A percentile compares a stretch with the other conserved stretches of the same genome.
phyloP scores from a whole-genome alignment of 2,797 vertebrate species.

The Gymnocypris eckloni region DNA sequence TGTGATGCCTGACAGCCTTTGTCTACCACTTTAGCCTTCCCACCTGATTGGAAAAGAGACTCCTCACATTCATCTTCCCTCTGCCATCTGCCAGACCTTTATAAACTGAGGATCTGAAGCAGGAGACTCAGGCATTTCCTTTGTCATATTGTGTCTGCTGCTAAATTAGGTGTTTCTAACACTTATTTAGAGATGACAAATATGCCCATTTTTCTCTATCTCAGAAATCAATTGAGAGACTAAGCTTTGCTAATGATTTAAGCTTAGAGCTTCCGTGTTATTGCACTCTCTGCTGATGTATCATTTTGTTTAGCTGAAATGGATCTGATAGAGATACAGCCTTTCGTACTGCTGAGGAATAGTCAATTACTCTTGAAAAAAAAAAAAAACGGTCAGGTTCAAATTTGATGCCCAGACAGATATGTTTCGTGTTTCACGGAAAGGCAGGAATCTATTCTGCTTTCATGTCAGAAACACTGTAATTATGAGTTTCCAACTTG shows the following conservation, averaged over 20 bases:
- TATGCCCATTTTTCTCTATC: background rate
- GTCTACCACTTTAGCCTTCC: conserved; percentile 51
- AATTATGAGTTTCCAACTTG: conserved; percentile 4
- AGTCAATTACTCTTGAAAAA: background rate
- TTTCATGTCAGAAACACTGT: background rate
- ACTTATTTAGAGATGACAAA: conserved; percentile 17
- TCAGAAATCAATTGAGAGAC: conserved; percentile 25
- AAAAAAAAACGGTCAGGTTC: background rate
- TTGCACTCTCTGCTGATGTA: background rate
- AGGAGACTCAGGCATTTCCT: conserved; percentile 45
- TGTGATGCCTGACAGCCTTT: conserved; percentile 58
- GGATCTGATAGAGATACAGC: conserved; percentile 23
- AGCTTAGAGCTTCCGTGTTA: conserved; percentile 5
- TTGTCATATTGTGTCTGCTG: conserved; percentile 43
- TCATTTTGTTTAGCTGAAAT: conserved; percentile 26
- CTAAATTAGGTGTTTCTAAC: conserved; percentile 4
- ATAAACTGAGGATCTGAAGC: conserved; percentile 20
- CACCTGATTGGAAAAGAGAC: conserved; percentile 62
- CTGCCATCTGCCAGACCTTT: conserved; percentile 29
- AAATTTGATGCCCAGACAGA: background rate
- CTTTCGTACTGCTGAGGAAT: background rate
- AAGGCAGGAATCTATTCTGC: background rate
- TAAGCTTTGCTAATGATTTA: conserved; percentile 27
- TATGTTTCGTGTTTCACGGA: background rate
- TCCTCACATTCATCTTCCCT: conserved; percentile 38